A percentile compares a stretch with the other conserved stretches of the same genome.
phyloP scores from a whole-genome alignment of 1,140 invertebrate genomes.

The Drosophila mojavensis region DNA sequence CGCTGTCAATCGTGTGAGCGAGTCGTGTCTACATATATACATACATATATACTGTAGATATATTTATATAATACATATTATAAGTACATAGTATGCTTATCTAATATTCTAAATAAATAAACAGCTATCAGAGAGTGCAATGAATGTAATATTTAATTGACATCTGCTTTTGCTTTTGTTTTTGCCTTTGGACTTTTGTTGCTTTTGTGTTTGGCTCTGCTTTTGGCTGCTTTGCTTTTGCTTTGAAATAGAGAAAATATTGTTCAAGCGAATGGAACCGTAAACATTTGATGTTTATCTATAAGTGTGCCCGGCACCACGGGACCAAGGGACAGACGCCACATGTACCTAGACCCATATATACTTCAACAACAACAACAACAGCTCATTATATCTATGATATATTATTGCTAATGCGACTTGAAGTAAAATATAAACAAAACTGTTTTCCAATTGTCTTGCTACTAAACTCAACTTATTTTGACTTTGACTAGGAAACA shows the following conservation, averaged over 20 bases:
- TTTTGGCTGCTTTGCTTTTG: slow-evolving; percentile 20
- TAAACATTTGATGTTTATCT: slow-evolving; percentile 38
- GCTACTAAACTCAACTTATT: too few relatives aligned
- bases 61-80: neutral
- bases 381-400: neutral
- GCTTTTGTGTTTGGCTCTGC: slow-evolving; percentile 9
- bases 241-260: slow-evolving; percentile 20
- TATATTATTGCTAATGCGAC: neutral
- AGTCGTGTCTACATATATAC: neutral
- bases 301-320: slow-evolving; percentile 5
- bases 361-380: neutral
- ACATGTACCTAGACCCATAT: neutral
- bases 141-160: slow-evolving; percentile 29
- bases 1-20: slow-evolving; percentile 6
- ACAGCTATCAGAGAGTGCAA: slow-evolving; percentile 1
- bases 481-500: too few relatives aligned
- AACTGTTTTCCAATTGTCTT: too few relatives aligned
- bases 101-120: slow-evolving; percentile 9
- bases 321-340: slow-evolving; percentile 7
- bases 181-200: slow-evolving; percentile 3
- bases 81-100: neutral
- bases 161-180: slow-evolving; percentile 27
- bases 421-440: too few relatives aligned
- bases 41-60: too few relatives aligned
- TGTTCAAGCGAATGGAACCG: slow-evolving; percentile 17